Base-by-base conservation (phyloP, 1,140 invertebrate species). In the Rhagoletis zephyria region DNA sequence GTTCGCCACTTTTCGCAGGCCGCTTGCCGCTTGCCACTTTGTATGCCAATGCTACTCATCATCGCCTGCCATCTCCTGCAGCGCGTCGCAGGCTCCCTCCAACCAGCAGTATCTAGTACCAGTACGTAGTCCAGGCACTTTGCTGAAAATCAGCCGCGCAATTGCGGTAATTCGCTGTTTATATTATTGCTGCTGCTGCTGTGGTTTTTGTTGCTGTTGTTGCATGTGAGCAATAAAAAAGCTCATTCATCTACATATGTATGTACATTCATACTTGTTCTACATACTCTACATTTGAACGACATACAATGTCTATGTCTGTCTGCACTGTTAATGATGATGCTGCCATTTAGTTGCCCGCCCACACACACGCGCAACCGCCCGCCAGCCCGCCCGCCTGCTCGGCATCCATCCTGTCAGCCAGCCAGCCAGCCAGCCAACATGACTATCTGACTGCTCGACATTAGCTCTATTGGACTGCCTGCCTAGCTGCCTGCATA, bases 111-210 rank as follows among this genome's bases (percentile, higher is more conserved):
- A 19, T 48, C 67, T 42, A 2, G 14, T 1, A 42, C 9, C 14
- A 16, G 65, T 14, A 14, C 51, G 12, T 14, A 42, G 42, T 45
- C n/a, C 74, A 81, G 48, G 74, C 74, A 81, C 74, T 81, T 81
- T 81, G 74, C 30, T 81, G 74, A 30, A 81, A 81, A 81, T 81
- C 74, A 56, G 74, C 74, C 74, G 74, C 74, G 48, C 74, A 56
- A 81, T 81, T 81, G 74, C 74, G 74, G 74, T 81, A 81, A 81
- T 81, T 81, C 74, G 19, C 48, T 81, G 74, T 81, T 81, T 48
- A 81, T 81, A 81, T 81, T 81, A 81, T 81, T 59, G 42, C 19
- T 48, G 70, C 16, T 16, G 16, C 7, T 51, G 42, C n/a, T 0
- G 12, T 16, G 12, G 14, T 19, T 56, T 14, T 77, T 77, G 6